A percentile compares a stretch with the other conserved stretches of the same genome.
Conservation (phyloP, 2,113 vertebrate species). For the Phocoena sinus region DNA sequence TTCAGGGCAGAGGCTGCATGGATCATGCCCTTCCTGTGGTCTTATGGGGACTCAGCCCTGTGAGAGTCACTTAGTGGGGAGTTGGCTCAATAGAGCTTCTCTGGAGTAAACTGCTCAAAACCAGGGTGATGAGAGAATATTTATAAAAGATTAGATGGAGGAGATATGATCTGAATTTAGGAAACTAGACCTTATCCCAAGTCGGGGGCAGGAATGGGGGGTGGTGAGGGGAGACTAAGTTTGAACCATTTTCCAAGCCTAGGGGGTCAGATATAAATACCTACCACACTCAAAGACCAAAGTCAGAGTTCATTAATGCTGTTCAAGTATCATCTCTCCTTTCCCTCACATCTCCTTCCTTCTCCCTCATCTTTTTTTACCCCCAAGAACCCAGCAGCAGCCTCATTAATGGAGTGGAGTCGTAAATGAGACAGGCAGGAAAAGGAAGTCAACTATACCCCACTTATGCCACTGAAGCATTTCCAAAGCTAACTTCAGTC, state of each 20-base stretch:
- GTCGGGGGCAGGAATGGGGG: neutral
- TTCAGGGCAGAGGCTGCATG: neutral
- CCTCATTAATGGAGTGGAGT: neutral
- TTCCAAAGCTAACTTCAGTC: neutral
- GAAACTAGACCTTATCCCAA: neutral
- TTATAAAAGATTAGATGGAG: neutral
- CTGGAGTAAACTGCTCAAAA: neutral
- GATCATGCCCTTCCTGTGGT: neutral
- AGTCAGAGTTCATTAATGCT: neutral
- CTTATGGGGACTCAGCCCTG: neutral
- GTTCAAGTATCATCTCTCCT: neutral
- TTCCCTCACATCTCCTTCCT: neutral
- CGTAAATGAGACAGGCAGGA: neutral
- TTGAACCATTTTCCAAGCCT: neutral
- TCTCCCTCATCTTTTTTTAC: neutral
- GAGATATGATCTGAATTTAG: neutral
- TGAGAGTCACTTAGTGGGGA: neutral
- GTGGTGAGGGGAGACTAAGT: neutral
- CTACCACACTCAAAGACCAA: neutral
- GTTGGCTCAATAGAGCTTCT: neutral
- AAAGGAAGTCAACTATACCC: neutral
- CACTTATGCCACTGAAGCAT: neutral
- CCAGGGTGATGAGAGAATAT: neutral
- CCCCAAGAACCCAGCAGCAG: neutral
- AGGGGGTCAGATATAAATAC: neutral